Conservation (phyloP, 2,113 vertebrate species). For the Podilymbus podiceps region DNA sequence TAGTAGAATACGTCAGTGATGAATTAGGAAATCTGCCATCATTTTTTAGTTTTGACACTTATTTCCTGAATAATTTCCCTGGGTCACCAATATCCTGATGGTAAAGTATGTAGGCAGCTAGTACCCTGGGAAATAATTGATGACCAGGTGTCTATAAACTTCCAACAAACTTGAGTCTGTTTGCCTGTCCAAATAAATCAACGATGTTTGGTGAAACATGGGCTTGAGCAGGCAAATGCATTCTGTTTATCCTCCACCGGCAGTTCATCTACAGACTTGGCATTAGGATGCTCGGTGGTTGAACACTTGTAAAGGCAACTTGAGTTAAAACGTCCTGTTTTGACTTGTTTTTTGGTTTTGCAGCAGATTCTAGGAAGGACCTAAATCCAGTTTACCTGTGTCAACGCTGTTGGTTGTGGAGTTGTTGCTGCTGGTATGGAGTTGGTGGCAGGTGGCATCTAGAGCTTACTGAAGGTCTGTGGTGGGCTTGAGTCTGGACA, state of each 20-base stretch:
- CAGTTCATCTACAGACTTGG: neutral
- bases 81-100: neutral
- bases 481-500: neutral
- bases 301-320: neutral
- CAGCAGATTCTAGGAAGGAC: neutral
- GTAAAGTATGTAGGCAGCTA: neutral
- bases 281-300: neutral
- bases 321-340: neutral
- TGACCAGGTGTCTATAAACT: neutral
- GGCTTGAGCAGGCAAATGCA: rapidly evolving
- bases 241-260: neutral
- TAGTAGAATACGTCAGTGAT: neutral
- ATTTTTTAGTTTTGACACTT: neutral
- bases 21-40: neutral
- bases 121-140: neutral
- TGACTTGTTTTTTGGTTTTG: neutral
- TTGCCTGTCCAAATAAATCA: neutral
- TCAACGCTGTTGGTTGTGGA: no score
- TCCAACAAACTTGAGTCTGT: neutral
- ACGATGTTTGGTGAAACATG: neutral
- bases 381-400: neutral
- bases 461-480: neutral
- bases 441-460: neutral
- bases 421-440: neutral
- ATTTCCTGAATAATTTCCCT: neutral